These are phyloP conservation scores for Caenorhabditis angaria DNA, from an alignment of 2,888 invertebrate genomes.

Conservation along the genomic window DNA sequence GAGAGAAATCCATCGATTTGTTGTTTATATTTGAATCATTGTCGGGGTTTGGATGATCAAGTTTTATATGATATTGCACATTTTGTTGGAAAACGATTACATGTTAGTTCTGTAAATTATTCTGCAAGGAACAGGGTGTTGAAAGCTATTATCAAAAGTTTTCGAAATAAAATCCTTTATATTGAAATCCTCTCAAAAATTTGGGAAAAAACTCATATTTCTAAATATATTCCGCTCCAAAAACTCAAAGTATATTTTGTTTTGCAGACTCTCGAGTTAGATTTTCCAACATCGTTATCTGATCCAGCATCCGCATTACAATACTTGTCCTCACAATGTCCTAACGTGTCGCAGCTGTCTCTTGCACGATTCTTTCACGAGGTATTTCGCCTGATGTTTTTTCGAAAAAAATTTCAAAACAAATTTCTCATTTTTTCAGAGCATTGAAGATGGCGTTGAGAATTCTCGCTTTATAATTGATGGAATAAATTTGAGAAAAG, in stretches of 20 bases:
- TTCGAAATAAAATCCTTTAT: background rate
- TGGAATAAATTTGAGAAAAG: conserved; percentile 55
- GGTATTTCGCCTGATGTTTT: conserved; percentile 38
- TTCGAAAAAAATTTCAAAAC: background rate
- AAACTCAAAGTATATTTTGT: background rate
- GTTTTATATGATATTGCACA: conserved; percentile 69
- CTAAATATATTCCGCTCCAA: too few relatives aligned
- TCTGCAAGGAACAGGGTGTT: background rate
- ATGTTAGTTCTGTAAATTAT: conserved; percentile 28
- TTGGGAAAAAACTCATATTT: too few relatives aligned
- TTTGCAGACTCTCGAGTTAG: conserved; percentile 65
- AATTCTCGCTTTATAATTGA: conserved; percentile 42
- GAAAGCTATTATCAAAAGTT: too few relatives aligned
- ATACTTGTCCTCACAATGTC: conserved; percentile 64
- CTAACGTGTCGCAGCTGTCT: conserved; percentile 67
- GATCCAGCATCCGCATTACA: conserved; percentile 64
- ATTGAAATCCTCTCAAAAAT: background rate
- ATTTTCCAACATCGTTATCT: conserved; percentile 64
- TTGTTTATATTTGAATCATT: conserved; percentile 67
- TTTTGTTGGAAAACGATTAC: conserved; percentile 62
- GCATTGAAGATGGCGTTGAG: conserved; percentile 32
- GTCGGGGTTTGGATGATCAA: conserved; percentile 67
- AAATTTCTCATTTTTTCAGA: conserved; percentile 16
- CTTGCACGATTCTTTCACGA: conserved; percentile 69
- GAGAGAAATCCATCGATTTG: conserved; percentile 62